Evolutionary conservation across 2,797 vertebrate genomes (phyloP).

Genomic region (Molossus molossus): DNA sequence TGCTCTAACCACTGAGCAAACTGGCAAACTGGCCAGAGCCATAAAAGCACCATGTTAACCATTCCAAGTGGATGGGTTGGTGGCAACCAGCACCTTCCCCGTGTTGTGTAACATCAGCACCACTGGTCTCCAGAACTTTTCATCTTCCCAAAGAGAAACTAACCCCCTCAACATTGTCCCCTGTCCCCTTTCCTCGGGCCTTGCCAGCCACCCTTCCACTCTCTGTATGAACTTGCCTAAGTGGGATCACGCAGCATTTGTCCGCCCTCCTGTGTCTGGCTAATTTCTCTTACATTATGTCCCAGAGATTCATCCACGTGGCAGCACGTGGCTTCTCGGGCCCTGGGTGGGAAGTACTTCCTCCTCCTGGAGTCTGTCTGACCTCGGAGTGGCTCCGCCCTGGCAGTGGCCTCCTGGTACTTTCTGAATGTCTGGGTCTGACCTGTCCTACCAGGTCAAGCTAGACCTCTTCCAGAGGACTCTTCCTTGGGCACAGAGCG

Average conservation of each 20-base stretch:
- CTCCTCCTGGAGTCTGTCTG: neutral
- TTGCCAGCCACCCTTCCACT: neutral
- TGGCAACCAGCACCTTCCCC: neutral
- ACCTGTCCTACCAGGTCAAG: neutral
- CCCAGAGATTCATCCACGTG: neutral
- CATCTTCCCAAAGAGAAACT: neutral
- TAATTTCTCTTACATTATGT: neutral
- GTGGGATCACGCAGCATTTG: neutral
- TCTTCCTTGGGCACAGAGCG: neutral
- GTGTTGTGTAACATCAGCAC: neutral
- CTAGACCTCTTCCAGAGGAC: neutral
- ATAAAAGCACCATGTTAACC: neutral
- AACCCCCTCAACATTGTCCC: too few relatives aligned
- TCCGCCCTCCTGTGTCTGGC: neutral
- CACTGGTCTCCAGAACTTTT: neutral
- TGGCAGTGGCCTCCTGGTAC: neutral
- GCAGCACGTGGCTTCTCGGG: neutral
- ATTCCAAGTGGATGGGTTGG: too few relatives aligned
- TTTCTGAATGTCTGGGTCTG: neutral
- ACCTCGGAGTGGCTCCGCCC: neutral
- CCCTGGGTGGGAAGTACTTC: neutral
- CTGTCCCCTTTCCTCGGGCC: neutral
- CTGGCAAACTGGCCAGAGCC: too few relatives aligned
- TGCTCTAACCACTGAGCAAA: too few relatives aligned
- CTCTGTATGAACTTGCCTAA: neutral